phyloP scores from a whole-genome alignment of 2,888 invertebrate genomes.

The Hartigia nigra region DNA sequence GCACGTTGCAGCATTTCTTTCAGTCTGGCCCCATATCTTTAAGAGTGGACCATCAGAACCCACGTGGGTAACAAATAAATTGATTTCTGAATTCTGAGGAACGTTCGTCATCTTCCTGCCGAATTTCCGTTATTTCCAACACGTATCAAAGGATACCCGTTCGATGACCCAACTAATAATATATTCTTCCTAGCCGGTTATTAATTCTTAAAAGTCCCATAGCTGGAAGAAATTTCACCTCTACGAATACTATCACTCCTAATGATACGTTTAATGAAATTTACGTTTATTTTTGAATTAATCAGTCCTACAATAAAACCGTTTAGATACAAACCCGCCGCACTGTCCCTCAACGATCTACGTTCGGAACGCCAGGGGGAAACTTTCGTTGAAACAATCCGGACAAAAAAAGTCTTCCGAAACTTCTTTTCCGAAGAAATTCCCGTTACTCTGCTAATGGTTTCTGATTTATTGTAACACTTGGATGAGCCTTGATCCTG shows the following conservation, averaged over 20 bases:
- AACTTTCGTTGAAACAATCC: slow-evolving; percentile 3
- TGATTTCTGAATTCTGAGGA: slow-evolving; percentile 28
- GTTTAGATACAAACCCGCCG: not conserved
- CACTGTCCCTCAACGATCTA: not conserved
- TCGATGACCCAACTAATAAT: not conserved
- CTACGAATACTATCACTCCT: not conserved
- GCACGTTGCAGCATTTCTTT: slow-evolving; percentile 68
- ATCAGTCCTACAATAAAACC: not conserved
- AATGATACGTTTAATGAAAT: not conserved
- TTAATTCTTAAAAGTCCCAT: not conserved
- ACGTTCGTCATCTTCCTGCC: slow-evolving; percentile 30
- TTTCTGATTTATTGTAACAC: not conserved
- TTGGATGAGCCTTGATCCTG: not conserved
- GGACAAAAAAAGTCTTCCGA: not conserved
- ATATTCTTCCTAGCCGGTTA: not conserved
- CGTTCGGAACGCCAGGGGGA: not conserved
- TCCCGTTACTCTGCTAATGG: not conserved
- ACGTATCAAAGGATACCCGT: not conserved
- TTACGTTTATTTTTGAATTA: not conserved
- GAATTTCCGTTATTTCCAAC: not conserved
- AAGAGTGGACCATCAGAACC: slow-evolving; percentile 77
- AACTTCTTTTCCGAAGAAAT: not conserved
- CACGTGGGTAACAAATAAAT: slow-evolving; percentile 74
- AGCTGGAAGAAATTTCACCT: not conserved
- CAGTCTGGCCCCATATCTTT: slow-evolving; percentile 79